These are phyloP conservation scores for Pterocles burchelli DNA, from an alignment of 2,113 vertebrate genomes.

Conservation along the genomic window DNA sequence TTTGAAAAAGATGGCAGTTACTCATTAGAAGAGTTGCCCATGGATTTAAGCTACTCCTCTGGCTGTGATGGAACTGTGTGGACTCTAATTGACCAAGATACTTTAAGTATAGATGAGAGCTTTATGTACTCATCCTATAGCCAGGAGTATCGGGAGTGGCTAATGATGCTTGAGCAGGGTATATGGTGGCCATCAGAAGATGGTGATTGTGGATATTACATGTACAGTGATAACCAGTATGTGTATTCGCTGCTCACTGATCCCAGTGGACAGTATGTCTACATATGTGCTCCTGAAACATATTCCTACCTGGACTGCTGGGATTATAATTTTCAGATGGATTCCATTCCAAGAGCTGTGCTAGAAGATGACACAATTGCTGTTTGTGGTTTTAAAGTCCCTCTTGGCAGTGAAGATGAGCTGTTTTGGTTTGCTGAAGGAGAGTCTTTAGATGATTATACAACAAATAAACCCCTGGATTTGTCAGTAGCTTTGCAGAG, in stretches of 20 bases:
- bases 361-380: conserved; percentile 82
- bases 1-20: conserved; percentile 63
- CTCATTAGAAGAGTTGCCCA: conserved; percentile 74
- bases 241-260: conserved; percentile 94
- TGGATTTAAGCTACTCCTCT: conserved; percentile 78
- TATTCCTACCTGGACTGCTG: conserved; percentile 72
- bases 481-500: conserved; percentile 87
- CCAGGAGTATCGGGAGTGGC: conserved; percentile 92
- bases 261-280: conserved; percentile 87
- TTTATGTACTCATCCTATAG: conserved; percentile 78
- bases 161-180: conserved; percentile 87
- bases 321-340: conserved; percentile 71
- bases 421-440: conserved; percentile 86
- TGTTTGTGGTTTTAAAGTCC: conserved; percentile 90
- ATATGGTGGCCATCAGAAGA: conserved; percentile 95
- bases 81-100: conserved; percentile 67
- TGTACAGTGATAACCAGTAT: conserved; percentile 91
- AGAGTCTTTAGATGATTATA: conserved; percentile 74
- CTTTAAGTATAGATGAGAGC: conserved; percentile 75
- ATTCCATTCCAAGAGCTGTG: conserved; percentile 71
- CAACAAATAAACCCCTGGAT: conserved; percentile 86
- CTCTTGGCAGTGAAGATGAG: conserved; percentile 86
- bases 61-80: conserved; percentile 62
- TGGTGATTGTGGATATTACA: conserved; percentile 92
- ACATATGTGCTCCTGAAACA: conserved; percentile 84